Percentiles rank a stretch among this genome's conserved stretches.
Conservation (phyloP, 2,888 invertebrate species). For the Laothoe populi region DNA sequence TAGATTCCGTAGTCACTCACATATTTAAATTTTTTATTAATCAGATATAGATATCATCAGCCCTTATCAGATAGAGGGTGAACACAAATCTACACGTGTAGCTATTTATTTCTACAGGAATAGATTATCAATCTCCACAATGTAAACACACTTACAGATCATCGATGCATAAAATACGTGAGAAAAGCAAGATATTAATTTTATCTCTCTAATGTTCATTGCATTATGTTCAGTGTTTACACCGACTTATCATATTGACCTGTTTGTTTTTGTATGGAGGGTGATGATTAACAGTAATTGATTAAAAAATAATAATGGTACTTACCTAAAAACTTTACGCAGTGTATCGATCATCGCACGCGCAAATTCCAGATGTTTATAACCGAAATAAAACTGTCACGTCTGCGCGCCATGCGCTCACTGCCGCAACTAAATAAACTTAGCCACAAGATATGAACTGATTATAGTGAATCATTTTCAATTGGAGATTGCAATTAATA, state of each 20-base stretch:
- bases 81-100: neutral
- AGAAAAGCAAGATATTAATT: constrained; percentile 3
- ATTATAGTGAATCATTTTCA: constrained; percentile 16
- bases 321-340: constrained; percentile 14
- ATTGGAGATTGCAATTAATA: neutral
- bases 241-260: constrained; percentile 8
- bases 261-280: neutral
- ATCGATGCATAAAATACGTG: neutral
- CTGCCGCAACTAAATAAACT: constrained; percentile 15
- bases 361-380: constrained; percentile 8
- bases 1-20: no score
- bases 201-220: neutral
- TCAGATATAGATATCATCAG: no score
- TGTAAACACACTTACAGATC: constrained; percentile 5
- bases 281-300: neutral
- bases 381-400: constrained; percentile 11
- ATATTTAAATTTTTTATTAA: no score
- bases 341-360: constrained; percentile 16
- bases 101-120: neutral
- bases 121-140: neutral
- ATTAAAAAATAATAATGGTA: neutral
- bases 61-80: no score
- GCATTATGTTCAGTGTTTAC: neutral
- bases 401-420: constrained; percentile 20
- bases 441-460: neutral